Base-by-base conservation (phyloP, 2,888 invertebrate species). In the Crossocerus cetratus region DNA sequence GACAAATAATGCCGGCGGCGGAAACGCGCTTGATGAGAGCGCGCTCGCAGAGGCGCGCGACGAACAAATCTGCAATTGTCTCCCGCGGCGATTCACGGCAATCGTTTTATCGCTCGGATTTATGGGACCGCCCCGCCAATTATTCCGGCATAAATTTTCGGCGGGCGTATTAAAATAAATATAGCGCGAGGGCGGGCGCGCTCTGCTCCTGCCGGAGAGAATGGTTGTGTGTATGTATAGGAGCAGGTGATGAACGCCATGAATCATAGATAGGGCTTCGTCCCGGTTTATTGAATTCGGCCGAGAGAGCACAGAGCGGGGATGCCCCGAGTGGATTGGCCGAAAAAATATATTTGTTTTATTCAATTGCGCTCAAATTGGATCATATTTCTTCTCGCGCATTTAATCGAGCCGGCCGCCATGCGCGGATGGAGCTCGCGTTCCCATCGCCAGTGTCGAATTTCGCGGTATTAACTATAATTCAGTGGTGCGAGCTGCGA, bases 81-180 rank as follows among this genome's bases (percentile, higher is more conserved):
- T 64, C 42, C 22, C 32, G 55, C 55, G 57, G 63, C 57, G 60
- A 44, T 70, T 55, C 56, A 23, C 54, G 23, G 65, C 65, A 65
- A 67, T 53, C 58, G 54, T 68, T 63, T 32, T 60, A 63, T 58
- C 18, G 56, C 57, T 55, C 20, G 18, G 45, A 63, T 65, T 63
- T 71, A 61, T 58, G 53, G 14, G 42, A 63, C 54, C 21, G 23
- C 8, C 32, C 42, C 44, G 22, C 22, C 21, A 32, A 23, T 55
- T 68, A 63, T 53, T 55, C 11, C n/a, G 3, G 14, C 18, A 56
- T 56, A 59, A 80, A 80, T 66, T 32, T 66, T 72, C 64, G 42
- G 21, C 18, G 43, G 11, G 16, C 21, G 22, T 56, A 55, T 73
- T 63, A 70, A 77, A 67, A 54, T 23, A 64, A 44, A 61, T 53